Evolutionary conservation across 2,888 invertebrate species (phyloP).

Genomic region (Drosophila meridiana): DNA sequence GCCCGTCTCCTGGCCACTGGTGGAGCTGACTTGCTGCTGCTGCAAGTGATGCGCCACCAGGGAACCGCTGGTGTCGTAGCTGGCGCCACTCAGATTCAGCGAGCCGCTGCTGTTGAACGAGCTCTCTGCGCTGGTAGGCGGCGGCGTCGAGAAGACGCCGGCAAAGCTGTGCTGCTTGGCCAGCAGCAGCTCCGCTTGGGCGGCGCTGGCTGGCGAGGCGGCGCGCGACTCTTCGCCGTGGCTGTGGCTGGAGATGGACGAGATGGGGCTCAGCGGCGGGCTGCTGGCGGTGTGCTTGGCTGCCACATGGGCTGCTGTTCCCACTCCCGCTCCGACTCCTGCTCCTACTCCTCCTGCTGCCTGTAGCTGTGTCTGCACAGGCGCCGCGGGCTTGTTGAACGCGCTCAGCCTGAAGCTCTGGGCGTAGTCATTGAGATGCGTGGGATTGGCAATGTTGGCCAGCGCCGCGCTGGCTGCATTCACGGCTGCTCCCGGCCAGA

Average conservation of each 20-base stretch:
- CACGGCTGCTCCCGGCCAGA: conserved; percentile 62
- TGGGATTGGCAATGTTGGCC: conserved; percentile 73
- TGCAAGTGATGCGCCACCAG: conserved; percentile 77
- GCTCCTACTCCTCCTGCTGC: not conserved
- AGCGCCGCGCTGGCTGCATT: conserved; percentile 54
- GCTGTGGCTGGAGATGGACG: conserved; percentile 89
- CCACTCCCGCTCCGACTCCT: conserved; percentile 1
- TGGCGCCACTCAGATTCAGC: conserved; percentile 67
- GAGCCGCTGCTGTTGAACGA: conserved; percentile 83
- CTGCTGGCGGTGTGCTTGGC: conserved; percentile 85
- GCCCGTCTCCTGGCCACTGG: conserved; percentile 65
- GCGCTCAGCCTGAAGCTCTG: conserved; percentile 85
- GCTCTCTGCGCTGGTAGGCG: conserved; percentile 87
- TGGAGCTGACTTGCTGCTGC: conserved; percentile 82
- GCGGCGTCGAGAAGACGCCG: conserved; percentile 86
- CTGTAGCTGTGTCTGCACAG: conserved; percentile 40
- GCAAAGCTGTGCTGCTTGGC: conserved; percentile 76
- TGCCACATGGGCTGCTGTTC: not conserved
- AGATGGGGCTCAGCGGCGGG: conserved; percentile 90
- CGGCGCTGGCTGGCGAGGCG: conserved; percentile 49
- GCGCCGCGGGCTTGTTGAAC: conserved; percentile 84
- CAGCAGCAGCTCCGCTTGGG: conserved; percentile 57
- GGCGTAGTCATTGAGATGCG: conserved; percentile 67
- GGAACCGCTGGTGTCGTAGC: conserved; percentile 85
- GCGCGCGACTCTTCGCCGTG: conserved; percentile 87